A percentile compares a stretch with the other conserved stretches of the same genome.
Evolutionary conservation across 2,797 vertebrate species (phyloP).

Genomic region (Florisuga fusca): DNA sequence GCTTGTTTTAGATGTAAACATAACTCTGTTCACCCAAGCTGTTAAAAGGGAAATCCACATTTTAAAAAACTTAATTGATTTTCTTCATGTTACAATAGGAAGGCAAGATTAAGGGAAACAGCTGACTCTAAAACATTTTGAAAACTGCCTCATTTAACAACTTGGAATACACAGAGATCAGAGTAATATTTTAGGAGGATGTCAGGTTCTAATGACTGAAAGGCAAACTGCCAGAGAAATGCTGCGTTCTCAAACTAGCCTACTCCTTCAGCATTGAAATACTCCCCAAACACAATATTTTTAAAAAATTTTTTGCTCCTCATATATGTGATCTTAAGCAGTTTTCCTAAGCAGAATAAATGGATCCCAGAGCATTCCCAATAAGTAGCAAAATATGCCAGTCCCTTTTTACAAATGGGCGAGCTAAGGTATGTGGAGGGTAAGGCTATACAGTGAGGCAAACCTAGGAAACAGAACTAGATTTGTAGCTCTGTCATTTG

Average conservation of each 20-base stretch:
- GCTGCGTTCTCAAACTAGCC: background rate
- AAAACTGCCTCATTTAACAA: slow-evolving; percentile 7
- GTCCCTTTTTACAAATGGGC: background rate
- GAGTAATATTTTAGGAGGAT: background rate
- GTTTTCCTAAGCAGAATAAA: background rate
- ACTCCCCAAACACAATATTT: background rate
- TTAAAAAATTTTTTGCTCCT: background rate
- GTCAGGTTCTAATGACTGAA: background rate
- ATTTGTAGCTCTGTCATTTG: background rate
- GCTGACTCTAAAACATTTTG: background rate
- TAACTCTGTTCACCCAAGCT: slow-evolving; percentile 64
- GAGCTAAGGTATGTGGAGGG: background rate
- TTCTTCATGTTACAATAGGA: slow-evolving; percentile 59
- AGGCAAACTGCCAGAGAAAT: background rate
- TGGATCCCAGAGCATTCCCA: background rate
- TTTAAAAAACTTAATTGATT: slow-evolving; percentile 74
- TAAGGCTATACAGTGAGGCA: background rate
- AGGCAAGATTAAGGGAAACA: slow-evolving; percentile 2
- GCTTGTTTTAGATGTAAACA: slow-evolving; percentile 79
- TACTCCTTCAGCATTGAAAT: background rate
- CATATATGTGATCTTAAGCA: background rate
- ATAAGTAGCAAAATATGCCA: background rate
- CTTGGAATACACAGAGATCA: background rate
- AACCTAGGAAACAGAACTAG: background rate
- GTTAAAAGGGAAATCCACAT: slow-evolving; percentile 61